Evolutionary conservation across 1,140 invertebrate genomes (phyloP).

Genomic region (Rhyzopertha dominica): DNA sequence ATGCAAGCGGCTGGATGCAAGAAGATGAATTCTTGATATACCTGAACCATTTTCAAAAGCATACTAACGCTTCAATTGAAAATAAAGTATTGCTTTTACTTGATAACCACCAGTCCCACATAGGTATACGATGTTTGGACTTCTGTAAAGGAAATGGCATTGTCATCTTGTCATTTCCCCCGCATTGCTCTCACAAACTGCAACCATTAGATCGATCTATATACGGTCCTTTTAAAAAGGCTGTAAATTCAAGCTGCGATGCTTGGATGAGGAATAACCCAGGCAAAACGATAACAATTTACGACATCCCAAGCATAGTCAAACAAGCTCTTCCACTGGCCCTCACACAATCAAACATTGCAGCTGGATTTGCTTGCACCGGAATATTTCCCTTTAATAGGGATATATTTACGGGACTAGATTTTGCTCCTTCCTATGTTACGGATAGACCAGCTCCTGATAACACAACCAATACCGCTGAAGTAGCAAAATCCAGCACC

Average conservation of each 20-base stretch:
- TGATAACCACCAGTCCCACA: slow-evolving; percentile 32
- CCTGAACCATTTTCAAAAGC: slow-evolving; percentile 41
- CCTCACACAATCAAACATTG: slow-evolving; percentile 44
- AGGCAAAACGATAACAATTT: slow-evolving; percentile 47
- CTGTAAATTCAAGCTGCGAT: slow-evolving; percentile 36
- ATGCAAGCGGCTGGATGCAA: slow-evolving; percentile 43
- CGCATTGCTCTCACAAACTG: slow-evolving; percentile 47
- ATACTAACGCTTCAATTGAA: slow-evolving; percentile 31
- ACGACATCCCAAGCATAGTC: slow-evolving; percentile 46
- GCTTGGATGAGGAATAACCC: slow-evolving; percentile 46
- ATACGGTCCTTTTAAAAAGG: slow-evolving; percentile 40
- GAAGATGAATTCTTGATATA: slow-evolving; percentile 34
- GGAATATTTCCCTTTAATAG: too few species aligned
- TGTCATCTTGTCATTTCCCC: slow-evolving; percentile 45
- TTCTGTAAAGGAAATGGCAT: slow-evolving; percentile 36
- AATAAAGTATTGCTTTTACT: slow-evolving; percentile 36
- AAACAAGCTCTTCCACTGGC: slow-evolving; percentile 40
- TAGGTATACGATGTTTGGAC: slow-evolving; percentile 38
- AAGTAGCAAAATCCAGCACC: too few species aligned
- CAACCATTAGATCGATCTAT: slow-evolving; percentile 41
- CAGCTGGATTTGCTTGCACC: slow-evolving; percentile 47
- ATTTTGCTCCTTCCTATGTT: too few species aligned
- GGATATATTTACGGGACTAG: too few species aligned
- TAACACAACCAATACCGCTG: too few species aligned
- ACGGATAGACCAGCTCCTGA: too few species aligned